phyloP scores from a whole-genome alignment of 1,140 invertebrate genomes.

The Drosophila arawakana region DNA sequence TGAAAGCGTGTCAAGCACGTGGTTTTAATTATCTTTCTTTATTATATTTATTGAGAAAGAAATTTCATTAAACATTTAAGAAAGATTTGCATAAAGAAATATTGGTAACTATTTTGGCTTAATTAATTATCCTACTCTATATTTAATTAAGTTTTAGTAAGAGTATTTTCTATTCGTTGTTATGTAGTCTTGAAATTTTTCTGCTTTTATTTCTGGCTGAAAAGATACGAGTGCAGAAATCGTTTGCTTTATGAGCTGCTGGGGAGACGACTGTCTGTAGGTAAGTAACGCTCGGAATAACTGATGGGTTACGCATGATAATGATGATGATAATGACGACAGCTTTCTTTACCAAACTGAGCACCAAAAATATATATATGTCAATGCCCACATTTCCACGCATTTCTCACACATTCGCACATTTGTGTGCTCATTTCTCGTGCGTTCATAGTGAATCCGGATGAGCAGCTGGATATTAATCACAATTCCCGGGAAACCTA shows the following conservation, averaged over 20 bases:
- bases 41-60: too few relatives aligned
- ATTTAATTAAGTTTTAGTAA: background rate
- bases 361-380: constrained; percentile 33
- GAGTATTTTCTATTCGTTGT: constrained; percentile 1
- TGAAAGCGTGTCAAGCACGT: too few relatives aligned
- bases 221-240: constrained; percentile 65
- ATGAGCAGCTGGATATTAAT: constrained; percentile 30
- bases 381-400: constrained; percentile 55
- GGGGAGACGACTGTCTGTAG: constrained; percentile 17
- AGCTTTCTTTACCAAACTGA: constrained; percentile 16
- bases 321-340: constrained; percentile 38
- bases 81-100: too few relatives aligned
- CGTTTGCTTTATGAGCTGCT: constrained; percentile 59
- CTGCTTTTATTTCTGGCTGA: constrained; percentile 36
- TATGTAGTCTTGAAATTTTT: background rate
- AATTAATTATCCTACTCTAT: too few relatives aligned
- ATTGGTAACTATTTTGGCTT: too few relatives aligned
- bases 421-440: constrained; percentile 40
- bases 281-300: constrained; percentile 50
- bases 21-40: too few relatives aligned
- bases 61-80: too few relatives aligned
- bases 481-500: constrained; percentile 6
- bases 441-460: background rate
- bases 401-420: constrained; percentile 59
- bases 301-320: constrained; percentile 62